A percentile compares a stretch with the other conserved stretches of the same genome.
These are phyloP conservation scores for Elephas maximus DNA, from an alignment of 2,113 vertebrate genomes.

Conservation along the genomic window DNA sequence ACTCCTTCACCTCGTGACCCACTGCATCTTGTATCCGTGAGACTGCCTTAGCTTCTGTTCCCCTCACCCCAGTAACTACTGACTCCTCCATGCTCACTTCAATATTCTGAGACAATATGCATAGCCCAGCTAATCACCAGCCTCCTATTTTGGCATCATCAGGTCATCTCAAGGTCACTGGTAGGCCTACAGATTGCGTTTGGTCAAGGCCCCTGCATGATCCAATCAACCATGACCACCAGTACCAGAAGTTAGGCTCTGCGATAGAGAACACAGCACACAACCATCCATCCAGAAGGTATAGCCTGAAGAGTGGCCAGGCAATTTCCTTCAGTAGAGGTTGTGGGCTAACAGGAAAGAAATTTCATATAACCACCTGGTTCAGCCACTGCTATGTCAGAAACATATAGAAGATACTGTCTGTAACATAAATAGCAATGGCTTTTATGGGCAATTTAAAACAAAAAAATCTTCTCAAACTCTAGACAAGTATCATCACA, in stretches of 20 bases:
- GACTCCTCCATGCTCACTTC: neutral
- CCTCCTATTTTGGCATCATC: neutral
- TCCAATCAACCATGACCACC: neutral
- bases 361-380: neutral
- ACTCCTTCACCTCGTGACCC: neutral
- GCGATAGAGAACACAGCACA: neutral
- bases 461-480: conserved; percentile 17
- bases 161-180: neutral
- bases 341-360: neutral
- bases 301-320: neutral
- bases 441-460: neutral
- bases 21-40: neutral
- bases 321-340: neutral
- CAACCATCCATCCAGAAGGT: neutral
- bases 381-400: neutral
- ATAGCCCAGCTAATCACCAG: neutral
- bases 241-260: neutral
- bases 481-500: neutral
- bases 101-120: neutral
- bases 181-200: neutral
- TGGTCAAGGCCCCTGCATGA: neutral
- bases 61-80: neutral
- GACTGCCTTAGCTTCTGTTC: neutral
- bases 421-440: neutral
- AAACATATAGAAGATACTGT: neutral